A percentile compares a stretch with the other conserved stretches of the same genome.
Conservation (phyloP, 2,797 vertebrate genomes). For the Cuculus canorus region DNA sequence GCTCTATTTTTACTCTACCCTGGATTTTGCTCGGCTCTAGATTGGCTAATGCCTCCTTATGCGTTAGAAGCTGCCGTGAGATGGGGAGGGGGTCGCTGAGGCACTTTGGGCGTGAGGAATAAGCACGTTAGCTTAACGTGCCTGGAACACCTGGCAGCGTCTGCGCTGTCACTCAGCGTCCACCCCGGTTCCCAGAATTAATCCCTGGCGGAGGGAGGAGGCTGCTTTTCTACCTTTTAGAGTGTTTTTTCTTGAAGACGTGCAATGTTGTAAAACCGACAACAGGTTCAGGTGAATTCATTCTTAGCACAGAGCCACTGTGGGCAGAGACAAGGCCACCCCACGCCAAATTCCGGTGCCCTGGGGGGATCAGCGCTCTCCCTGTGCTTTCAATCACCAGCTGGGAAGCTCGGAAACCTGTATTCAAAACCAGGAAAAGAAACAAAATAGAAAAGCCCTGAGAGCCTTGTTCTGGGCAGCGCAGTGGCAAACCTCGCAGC, state of each 20-base stretch:
- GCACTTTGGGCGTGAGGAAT: neutral
- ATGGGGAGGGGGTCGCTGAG: neutral
- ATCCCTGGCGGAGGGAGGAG: neutral
- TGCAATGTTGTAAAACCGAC: neutral
- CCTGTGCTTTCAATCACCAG: neutral
- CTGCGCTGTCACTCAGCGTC: accelerated
- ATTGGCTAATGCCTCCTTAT: neutral
- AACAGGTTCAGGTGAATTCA: neutral
- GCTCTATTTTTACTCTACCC: neutral
- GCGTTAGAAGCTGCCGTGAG: neutral
- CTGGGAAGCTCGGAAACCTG: neutral
- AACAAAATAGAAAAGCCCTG: neutral
- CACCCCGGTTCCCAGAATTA: neutral
- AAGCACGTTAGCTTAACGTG: neutral
- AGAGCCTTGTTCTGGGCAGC: neutral
- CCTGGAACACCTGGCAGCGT: neutral
- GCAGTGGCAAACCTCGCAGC: neutral
- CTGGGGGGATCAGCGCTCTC: accelerated
- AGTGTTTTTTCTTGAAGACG: neutral
- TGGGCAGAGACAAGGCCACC: neutral
- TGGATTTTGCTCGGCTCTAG: neutral
- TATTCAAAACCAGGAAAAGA: neutral
- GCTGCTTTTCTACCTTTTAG: neutral
- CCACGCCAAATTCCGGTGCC: accelerated
- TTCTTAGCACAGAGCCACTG: neutral